Base-by-base conservation (phyloP, 2,888 invertebrate genomes). In the Hyposoter dolosus region DNA sequence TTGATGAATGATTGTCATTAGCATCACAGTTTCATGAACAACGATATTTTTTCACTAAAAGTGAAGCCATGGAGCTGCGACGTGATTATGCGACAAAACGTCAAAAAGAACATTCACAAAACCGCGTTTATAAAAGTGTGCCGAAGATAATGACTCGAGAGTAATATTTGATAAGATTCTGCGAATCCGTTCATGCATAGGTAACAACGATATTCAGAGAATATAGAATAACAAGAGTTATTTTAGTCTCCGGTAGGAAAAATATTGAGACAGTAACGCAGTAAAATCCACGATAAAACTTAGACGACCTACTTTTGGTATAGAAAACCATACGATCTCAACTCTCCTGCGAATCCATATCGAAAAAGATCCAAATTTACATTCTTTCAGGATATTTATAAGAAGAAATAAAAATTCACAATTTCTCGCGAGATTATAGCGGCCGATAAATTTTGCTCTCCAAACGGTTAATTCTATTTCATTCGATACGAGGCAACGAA, bases 91-190 rank as follows among this genome's bases (percentile, higher is more conserved):
- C 9, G 35, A 65, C 17, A 6, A 65, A 65, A 74, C 77, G 72
- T 83, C 80, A 84, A 84, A 60, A 40, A 63, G 76, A 76, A 53
- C 32, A 77, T 0, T 9, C 45, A 12, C 6, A 6, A 35, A 23
- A 68, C 19, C 10, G 28, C 28, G 6, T 60, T 60, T 60, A 60
- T 1, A 28, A 60, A 69, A 43, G 63, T 35, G 50, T 19, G 81
- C 47, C 43, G 71, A 74, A 76, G 79, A 87, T 81, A 83, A 84
- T 84, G 82, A 79, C 78, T 87, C 80, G 69, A 84, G 81, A 82
- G 77, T 82, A 87, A 87, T 84, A 84, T 87, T 86, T 82, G 74
- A 85, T 75, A 79, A 85, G 72, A 87, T 84, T 78, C 63, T 45
- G 28, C 35, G 43, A 6, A 47, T 23, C 65, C 53, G 69, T 35